A percentile compares a stretch with the other conserved stretches of the same genome.
phyloP scores from a whole-genome alignment of 2,797 vertebrate species.

The Anniella stebbinsi region DNA sequence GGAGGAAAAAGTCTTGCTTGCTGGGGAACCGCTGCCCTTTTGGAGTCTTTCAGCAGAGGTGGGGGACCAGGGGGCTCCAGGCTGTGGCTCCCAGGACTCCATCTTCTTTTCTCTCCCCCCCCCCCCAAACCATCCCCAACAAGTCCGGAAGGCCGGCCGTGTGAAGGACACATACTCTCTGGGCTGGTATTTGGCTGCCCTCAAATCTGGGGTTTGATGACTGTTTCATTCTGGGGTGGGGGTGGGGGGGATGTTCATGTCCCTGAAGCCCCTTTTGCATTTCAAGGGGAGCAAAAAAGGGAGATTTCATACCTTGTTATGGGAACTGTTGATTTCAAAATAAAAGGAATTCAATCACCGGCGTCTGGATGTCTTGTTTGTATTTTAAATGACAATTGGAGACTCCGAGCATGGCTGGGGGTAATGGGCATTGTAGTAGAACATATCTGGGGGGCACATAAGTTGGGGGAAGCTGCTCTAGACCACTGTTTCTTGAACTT shows the following conservation, averaged over 20 bases:
- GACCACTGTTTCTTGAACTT: too few relatives aligned
- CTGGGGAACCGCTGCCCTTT: neutral
- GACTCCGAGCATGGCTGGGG: too few relatives aligned
- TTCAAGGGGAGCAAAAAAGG: neutral
- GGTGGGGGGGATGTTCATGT: neutral
- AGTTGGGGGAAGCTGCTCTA: too few relatives aligned
- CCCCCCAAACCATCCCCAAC: neutral
- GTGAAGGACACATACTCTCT: too few relatives aligned
- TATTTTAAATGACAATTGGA: too few relatives aligned
- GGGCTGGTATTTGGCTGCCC: neutral
- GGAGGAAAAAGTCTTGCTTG: neutral
- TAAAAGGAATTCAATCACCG: slow-evolving; percentile 12
- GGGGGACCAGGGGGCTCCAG: neutral
- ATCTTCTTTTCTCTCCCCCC: neutral
- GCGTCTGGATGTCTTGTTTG: neutral
- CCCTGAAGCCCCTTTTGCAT: neutral
- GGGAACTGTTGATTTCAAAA: slow-evolving; percentile 19
- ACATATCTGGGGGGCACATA: too few relatives aligned
- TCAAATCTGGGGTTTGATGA: neutral
- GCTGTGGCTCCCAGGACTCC: too few relatives aligned
- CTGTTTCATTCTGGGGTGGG: neutral
- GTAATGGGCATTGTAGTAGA: too few relatives aligned
- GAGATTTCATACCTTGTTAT: slow-evolving; percentile 29
- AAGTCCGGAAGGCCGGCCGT: neutral
- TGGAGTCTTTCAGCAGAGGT: neutral